Conservation (phyloP, 2,797 vertebrate species). For the Halcyon leucocephala region DNA sequence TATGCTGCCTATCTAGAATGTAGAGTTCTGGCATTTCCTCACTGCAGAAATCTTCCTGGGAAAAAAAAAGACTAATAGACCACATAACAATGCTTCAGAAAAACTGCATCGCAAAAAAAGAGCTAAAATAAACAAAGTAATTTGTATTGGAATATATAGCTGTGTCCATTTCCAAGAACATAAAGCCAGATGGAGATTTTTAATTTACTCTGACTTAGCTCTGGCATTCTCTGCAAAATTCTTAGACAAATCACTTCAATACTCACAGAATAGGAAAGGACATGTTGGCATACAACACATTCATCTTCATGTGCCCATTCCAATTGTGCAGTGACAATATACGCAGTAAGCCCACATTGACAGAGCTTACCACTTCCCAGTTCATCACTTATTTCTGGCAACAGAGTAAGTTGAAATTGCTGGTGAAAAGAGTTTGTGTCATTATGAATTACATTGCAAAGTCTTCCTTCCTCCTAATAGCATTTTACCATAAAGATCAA, state of each 20-base stretch:
- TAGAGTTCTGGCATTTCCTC: background rate
- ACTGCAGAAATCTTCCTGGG: background rate
- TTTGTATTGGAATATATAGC: background rate
- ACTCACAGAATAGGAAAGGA: background rate
- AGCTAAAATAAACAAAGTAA: background rate
- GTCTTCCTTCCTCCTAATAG: background rate
- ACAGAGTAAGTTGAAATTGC: background rate
- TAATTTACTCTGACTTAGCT: slow-evolving; percentile 3
- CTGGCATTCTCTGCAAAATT: background rate
- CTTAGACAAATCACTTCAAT: background rate
- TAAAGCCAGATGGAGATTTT: slow-evolving; percentile 25
- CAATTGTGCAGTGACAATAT: background rate
- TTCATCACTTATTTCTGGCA: background rate
- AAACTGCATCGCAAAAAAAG: background rate
- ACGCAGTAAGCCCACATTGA: background rate
- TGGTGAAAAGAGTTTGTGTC: background rate
- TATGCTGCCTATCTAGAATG: background rate
- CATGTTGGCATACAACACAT: background rate
- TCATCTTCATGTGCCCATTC: background rate
- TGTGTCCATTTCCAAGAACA: background rate
- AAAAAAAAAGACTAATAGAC: background rate
- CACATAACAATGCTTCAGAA: background rate
- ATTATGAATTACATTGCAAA: background rate
- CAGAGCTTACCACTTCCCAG: background rate
- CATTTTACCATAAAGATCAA: background rate